A percentile compares a stretch with the other conserved stretches of the same genome.
phyloP scores from a whole-genome alignment of 2,888 invertebrate genomes.

The Oegoconia quadripuncta region DNA sequence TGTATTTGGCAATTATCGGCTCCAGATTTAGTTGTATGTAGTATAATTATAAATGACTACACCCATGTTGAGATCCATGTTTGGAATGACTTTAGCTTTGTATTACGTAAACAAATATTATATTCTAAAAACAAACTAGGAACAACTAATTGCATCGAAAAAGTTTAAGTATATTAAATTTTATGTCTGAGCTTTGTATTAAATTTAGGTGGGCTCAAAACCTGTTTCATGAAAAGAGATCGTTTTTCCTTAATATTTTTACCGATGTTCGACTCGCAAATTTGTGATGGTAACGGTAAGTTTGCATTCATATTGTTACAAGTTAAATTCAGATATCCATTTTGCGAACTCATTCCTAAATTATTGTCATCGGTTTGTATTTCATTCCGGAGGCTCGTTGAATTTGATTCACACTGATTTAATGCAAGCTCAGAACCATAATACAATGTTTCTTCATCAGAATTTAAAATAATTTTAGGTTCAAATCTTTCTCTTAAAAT shows the following conservation, averaged over 20 bases:
- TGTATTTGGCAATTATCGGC: too few species aligned
- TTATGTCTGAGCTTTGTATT: conserved; percentile 67
- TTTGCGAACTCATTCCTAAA: conserved; percentile 30
- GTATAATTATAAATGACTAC: conserved; percentile 39
- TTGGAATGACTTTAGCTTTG: conserved; percentile 37
- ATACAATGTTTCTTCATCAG: conserved; percentile 69
- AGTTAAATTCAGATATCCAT: conserved; percentile 22
- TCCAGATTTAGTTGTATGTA: conserved; percentile 20
- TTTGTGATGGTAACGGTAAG: conserved; percentile 4
- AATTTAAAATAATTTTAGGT: conserved; percentile 60
- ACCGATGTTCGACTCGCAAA: conserved; percentile 30
- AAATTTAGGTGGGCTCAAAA: conserved; percentile 78
- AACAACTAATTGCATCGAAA: conserved; percentile 20
- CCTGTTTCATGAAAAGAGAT: conserved; percentile 78
- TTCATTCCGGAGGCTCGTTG: conserved; percentile 45
- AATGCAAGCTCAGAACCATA: conserved; percentile 52
- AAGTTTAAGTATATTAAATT: conserved; percentile 28
- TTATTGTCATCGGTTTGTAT: conserved; percentile 28
- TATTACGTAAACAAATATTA: conserved; percentile 22
- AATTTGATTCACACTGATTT: conserved; percentile 39
- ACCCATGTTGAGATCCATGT: conserved; percentile 52
- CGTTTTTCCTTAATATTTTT: conserved; percentile 72
- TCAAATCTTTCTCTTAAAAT: conserved; percentile 79
- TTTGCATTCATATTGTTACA: neutral
- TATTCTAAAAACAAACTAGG: conserved; percentile 28